Conservation (phyloP, 2,113 vertebrate genomes). For the Oceanodroma tethys region DNA sequence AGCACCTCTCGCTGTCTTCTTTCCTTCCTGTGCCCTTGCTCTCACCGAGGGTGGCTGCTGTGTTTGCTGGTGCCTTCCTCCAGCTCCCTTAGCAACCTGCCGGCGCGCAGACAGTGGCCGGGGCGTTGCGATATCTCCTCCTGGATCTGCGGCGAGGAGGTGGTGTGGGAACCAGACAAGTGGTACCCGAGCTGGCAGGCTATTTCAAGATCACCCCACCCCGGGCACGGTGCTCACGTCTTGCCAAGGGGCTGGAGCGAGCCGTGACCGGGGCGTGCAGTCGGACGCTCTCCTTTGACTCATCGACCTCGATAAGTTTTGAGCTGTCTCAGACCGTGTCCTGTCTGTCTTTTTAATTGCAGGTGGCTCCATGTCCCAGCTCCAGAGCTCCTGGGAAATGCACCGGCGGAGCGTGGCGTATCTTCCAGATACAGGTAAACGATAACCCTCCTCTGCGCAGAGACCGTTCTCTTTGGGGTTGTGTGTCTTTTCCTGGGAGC, state of each 20-base stretch:
- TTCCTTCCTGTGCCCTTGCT: background rate
- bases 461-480: no score
- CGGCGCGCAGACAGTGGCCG: fast-evolving
- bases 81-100: background rate
- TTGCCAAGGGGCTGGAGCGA: background rate
- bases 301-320: fast-evolving
- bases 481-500: background rate
- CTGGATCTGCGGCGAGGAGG: background rate
- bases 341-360: background rate
- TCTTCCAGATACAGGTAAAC: background rate
- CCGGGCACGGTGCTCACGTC: background rate
- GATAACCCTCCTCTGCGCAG: fast-evolving
- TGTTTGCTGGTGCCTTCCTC: background rate
- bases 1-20: background rate
- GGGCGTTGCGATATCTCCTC: background rate
- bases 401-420: background rate
- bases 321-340: background rate
- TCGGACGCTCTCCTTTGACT: background rate
- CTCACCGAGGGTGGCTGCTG: fast-evolving
- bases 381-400: slow-evolving; percentile 4
- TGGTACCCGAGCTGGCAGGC: background rate
- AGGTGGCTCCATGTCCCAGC: slow-evolving; percentile 44
- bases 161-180: background rate
- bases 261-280: background rate
- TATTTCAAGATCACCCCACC: background rate